A percentile compares a stretch with the other conserved stretches of the same genome.
phyloP scores from a whole-genome alignment of 2,888 invertebrate species.

The Nasonia oneida region DNA sequence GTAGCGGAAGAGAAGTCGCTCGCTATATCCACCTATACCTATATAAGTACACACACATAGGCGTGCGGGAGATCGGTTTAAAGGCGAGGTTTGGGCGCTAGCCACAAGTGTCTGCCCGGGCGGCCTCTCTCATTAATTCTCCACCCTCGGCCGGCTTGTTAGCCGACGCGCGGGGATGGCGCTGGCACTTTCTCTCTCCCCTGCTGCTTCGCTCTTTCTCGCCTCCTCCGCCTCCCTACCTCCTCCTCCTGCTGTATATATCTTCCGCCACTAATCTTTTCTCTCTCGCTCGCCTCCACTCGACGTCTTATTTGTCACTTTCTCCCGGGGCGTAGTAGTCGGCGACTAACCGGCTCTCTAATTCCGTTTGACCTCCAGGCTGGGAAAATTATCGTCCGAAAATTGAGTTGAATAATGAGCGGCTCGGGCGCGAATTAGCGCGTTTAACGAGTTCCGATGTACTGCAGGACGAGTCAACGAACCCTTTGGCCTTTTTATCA shows the following conservation, averaged over 20 bases:
- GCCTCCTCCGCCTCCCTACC: slow-evolving; percentile 60
- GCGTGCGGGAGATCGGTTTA: slow-evolving; percentile 68
- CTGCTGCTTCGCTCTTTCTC: slow-evolving; percentile 55
- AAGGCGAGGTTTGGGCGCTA: slow-evolving; percentile 76
- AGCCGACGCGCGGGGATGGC: slow-evolving; percentile 73
- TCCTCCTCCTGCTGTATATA: slow-evolving; percentile 58
- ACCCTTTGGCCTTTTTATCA: neutral
- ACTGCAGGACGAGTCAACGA: neutral
- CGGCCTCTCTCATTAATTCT: slow-evolving; percentile 79
- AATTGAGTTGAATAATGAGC: slow-evolving; percentile 41
- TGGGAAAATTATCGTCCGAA: slow-evolving; percentile 33
- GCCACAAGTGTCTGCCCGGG: slow-evolving; percentile 79
- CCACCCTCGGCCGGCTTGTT: slow-evolving; percentile 78
- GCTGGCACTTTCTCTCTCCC: slow-evolving; percentile 61
- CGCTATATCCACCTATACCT: neutral
- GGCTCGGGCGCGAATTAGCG: neutral
- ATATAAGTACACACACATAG: neutral
- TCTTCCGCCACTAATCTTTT: slow-evolving; percentile 58
- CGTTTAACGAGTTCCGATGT: neutral
- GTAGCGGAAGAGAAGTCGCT: slow-evolving; percentile 16
- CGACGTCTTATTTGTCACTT: slow-evolving; percentile 64
- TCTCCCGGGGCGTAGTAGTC: slow-evolving; percentile 41
- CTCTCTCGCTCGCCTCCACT: slow-evolving; percentile 62
- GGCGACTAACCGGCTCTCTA: slow-evolving; percentile 43
- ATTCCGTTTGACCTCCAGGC: slow-evolving; percentile 51